Evolutionary conservation across 2,113 vertebrate genomes (phyloP).

Genomic region (Leptobrachium ailaonicum): DNA sequence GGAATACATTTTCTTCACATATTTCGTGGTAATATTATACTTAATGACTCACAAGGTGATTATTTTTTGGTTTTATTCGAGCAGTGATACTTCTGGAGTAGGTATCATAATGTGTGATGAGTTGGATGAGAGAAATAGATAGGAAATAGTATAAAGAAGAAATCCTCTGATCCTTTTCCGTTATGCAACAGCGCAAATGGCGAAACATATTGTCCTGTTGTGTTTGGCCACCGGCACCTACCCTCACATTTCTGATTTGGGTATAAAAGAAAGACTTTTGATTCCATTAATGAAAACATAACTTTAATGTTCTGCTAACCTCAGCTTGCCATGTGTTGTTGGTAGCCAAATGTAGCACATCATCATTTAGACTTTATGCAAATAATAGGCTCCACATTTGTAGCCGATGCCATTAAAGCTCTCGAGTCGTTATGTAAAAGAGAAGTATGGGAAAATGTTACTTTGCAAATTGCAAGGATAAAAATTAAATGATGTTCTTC

Average conservation of each 20-base stretch:
- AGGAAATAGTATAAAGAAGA: neutral
- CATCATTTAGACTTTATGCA: constrained; percentile 64
- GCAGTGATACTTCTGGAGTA: too few relatives aligned
- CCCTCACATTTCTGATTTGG: constrained; percentile 51
- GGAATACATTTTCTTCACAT: too few relatives aligned
- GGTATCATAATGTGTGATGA: too few relatives aligned
- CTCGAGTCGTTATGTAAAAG: neutral
- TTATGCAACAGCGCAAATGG: constrained; percentile 32
- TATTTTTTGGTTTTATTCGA: too few relatives aligned
- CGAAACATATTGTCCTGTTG: constrained; percentile 57
- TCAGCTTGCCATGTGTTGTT: constrained; percentile 56
- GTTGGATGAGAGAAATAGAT: neutral
- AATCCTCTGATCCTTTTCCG: neutral
- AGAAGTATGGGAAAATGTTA: neutral
- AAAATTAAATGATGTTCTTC: neutral
- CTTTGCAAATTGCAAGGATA: neutral
- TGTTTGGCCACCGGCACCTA: constrained; percentile 53
- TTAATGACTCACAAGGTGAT: too few relatives aligned
- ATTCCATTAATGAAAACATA: constrained; percentile 60
- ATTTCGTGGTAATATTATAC: too few relatives aligned
- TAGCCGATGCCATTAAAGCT: constrained; percentile 7
- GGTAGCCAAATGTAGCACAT: constrained; percentile 66
- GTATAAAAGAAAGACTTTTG: constrained; percentile 52
- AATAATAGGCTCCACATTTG: constrained; percentile 58
- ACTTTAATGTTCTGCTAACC: constrained; percentile 55